phyloP scores from a whole-genome alignment of 2,113 vertebrate species.

The Odobenus rosmarus region DNA sequence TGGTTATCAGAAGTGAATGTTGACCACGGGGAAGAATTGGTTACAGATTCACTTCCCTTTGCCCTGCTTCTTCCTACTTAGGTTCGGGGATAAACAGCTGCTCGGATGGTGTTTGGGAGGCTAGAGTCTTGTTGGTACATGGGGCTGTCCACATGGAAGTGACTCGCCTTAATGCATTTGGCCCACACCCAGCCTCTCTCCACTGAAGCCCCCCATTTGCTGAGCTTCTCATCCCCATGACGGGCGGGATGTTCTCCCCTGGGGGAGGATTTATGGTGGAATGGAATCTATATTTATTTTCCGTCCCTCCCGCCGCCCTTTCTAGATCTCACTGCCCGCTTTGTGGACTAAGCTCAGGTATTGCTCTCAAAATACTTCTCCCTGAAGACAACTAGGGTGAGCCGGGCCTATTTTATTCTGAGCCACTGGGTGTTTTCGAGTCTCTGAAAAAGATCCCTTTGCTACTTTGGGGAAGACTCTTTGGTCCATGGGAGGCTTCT shows the following conservation, averaged over 20 bases:
- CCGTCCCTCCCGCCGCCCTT: background rate
- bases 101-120: background rate
- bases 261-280: background rate
- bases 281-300: background rate
- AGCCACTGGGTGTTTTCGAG: background rate
- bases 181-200: background rate
- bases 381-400: background rate
- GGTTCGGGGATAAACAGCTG: background rate
- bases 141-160: background rate
- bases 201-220: background rate
- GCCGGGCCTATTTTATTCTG: background rate
- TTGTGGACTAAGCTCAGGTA: background rate
- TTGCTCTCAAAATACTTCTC: background rate
- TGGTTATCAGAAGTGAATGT: background rate
- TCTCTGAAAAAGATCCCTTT: background rate
- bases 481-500: background rate
- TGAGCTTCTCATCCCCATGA: background rate
- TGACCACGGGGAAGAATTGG: background rate
- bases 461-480: background rate
- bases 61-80: background rate
- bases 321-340: background rate
- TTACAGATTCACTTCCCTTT: background rate
- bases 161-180: background rate
- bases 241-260: background rate
- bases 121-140: background rate